phyloP scores from a whole-genome alignment of 1,140 invertebrate genomes.

The Lithobius niger region DNA sequence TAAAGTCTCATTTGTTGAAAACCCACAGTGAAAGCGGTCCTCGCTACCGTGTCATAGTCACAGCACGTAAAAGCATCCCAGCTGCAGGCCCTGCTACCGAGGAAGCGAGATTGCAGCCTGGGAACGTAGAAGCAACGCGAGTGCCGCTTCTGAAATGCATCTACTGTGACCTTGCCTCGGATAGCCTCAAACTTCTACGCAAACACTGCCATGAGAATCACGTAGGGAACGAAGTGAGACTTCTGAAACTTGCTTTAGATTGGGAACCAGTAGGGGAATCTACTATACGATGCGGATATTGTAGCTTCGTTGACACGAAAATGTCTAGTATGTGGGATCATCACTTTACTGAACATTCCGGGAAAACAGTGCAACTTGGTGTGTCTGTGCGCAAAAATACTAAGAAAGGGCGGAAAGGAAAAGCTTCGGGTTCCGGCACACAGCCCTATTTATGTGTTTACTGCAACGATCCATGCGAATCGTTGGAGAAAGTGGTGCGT shows the following conservation, averaged over 20 bases:
- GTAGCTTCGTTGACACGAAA: background rate
- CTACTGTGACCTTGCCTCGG: slow-evolving; percentile 5
- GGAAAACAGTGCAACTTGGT: background rate
- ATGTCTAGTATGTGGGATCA: slow-evolving; percentile 3
- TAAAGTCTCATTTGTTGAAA: background rate
- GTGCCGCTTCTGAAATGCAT: slow-evolving; percentile 1
- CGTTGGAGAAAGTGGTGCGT: background rate
- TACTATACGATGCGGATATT: slow-evolving; percentile 3
- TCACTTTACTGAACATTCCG: background rate
- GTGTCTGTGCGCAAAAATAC: background rate
- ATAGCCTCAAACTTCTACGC: background rate
- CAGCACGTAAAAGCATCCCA: background rate
- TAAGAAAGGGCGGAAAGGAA: background rate
- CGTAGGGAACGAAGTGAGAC: background rate
- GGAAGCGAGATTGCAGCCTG: background rate
- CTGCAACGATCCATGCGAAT: slow-evolving; percentile 4
- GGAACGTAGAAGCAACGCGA: background rate
- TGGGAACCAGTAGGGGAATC: background rate
- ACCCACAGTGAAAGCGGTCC: background rate
- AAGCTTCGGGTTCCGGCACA: background rate
- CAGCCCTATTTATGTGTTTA: background rate
- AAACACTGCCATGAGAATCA: slow-evolving; percentile 4
- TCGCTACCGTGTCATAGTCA: background rate
- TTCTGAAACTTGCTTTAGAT: background rate
- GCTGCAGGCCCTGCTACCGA: background rate